These are phyloP conservation scores for Malurus splendens DNA, from an alignment of 2,797 vertebrate genomes.

Conservation along the genomic window DNA sequence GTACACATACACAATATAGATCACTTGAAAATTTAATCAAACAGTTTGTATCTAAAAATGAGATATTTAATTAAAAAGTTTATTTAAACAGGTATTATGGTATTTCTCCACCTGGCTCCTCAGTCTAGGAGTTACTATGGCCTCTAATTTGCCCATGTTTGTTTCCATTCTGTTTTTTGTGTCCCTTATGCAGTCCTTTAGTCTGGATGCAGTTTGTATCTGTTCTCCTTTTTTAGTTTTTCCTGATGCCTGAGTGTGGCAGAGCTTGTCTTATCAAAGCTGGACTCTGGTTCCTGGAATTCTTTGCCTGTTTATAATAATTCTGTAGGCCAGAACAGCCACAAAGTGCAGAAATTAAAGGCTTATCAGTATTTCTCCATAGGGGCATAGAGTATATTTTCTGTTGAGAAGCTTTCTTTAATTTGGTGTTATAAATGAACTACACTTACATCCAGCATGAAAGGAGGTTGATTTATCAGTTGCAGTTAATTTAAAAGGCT, in stretches of 20 bases:
- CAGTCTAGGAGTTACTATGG: background rate
- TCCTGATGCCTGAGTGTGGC: background rate
- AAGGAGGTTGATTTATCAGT: constrained; percentile 3
- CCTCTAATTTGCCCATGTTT: background rate
- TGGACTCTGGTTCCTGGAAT: background rate
- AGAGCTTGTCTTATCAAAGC: background rate
- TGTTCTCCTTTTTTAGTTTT: background rate
- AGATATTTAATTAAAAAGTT: background rate
- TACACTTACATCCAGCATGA: background rate
- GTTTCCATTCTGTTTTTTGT: background rate
- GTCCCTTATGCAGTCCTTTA: background rate
- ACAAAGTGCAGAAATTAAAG: background rate
- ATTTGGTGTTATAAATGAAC: background rate
- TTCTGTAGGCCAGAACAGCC: background rate
- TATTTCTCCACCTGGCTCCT: background rate
- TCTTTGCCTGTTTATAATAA: background rate
- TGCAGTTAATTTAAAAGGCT: background rate
- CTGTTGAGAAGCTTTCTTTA: background rate
- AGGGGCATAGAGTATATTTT: background rate
- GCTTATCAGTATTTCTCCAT: background rate
- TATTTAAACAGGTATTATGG: background rate
- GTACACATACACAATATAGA: background rate
- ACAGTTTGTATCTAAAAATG: background rate
- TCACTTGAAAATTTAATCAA: background rate
- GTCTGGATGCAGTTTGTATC: background rate